These are phyloP conservation scores for Microcebus griseorufus DNA, from an alignment of 2,113 vertebrate genomes.

Conservation along the genomic window DNA sequence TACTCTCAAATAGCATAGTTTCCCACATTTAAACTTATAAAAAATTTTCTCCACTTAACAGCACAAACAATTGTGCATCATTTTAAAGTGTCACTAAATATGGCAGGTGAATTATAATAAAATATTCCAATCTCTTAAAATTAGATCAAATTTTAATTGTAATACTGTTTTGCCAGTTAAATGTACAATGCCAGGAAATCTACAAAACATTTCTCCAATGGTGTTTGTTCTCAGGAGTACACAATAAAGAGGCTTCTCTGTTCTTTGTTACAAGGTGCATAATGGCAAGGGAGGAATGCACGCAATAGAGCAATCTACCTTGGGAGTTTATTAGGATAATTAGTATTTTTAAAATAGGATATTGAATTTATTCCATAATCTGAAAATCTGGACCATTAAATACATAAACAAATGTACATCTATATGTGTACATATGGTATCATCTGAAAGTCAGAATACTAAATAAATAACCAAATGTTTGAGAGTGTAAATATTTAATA, in stretches of 20 bases:
- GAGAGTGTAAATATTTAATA: constrained; percentile 36
- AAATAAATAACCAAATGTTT: constrained; percentile 20
- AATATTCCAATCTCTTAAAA: constrained; percentile 39
- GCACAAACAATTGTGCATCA: constrained; percentile 36
- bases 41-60: constrained; percentile 20
- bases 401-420: not conserved
- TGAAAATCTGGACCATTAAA: constrained; percentile 7
- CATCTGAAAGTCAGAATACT: constrained; percentile 20
- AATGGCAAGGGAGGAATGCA: not conserved
- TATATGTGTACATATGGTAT: not conserved
- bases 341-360: constrained; percentile 18
- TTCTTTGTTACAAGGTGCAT: constrained; percentile 14
- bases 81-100: not conserved
- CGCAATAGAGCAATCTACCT: not conserved
- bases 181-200: constrained; percentile 31
- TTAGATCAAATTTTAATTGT: constrained; percentile 1
- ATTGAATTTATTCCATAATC: constrained; percentile 45
- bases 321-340: not conserved
- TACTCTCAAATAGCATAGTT: constrained; percentile 14
- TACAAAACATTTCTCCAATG: not conserved
- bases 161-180: not conserved
- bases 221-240: not conserved
- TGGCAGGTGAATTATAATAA: not conserved
- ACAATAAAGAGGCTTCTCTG: not conserved
- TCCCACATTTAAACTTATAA: constrained; percentile 6